Base-by-base conservation (phyloP, 2,797 vertebrate species). In the Ctenopoma multispine region DNA sequence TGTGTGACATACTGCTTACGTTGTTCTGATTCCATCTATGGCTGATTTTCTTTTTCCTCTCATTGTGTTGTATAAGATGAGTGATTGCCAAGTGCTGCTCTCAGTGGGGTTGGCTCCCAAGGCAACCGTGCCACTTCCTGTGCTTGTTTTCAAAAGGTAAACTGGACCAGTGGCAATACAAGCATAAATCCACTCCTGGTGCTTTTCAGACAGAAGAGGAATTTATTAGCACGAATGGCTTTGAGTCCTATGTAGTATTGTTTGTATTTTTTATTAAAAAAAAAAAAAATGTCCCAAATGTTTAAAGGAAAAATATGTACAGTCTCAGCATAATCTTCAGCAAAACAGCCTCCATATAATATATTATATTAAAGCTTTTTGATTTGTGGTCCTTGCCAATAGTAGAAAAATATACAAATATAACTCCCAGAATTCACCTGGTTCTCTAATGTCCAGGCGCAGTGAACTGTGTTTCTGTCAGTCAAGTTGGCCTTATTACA, bases 71-170 rank as follows among this genome's bases (percentile, higher is more conserved):
- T 17, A 41, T 29, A 44, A 66, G 51, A 59, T 38, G 51, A 82
- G 49, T 88, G 84, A 90, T 87, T 89, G 78, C 65, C 40, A 63
- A 85, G 80, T 76, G 87, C 65, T 50, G 51, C 72, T 82, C 80
- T 75, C 71, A 56, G 72, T 24, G 29, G 44, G 48, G 21, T 40
- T 24, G 50, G 36, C 66, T 82, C 50, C 78, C 81, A 83, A 55
- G 72, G 67, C 75, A 85, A 84, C 66, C 0, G 23, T 18, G 48
- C 51, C 48, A 34, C 72, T 68, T 81, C 44, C 63, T 65, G 58
- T 50, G 56, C 65, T 62, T 82, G 38, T 77, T 77, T 77, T 71
- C 63, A 51, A 48, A 76, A 7, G 54, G 57, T 13, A 63, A 48
- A 48, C 31, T 64, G 27, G 27, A 75, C 46, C 43, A 31, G 29